Evolutionary conservation across 2,113 vertebrate genomes (phyloP), one percentile per base, ranked within the genome.

Genomic region (Myrmecophaga tridactyla): DNA sequence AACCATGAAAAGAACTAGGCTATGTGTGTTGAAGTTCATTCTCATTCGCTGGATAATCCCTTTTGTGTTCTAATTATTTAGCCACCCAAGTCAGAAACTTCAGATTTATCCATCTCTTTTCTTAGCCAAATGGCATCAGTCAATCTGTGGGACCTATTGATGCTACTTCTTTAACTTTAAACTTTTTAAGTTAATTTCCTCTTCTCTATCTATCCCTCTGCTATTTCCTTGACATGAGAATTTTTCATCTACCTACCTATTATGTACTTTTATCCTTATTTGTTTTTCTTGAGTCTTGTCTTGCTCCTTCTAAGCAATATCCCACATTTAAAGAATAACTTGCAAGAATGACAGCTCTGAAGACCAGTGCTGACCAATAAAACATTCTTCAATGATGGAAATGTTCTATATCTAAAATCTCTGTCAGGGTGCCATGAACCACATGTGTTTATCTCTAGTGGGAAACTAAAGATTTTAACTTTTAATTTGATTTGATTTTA

Each of bases 401-500:
- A 46, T 51, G 15, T 77, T 82, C 15, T 58, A 6, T 29, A 46
- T 11, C 41, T 80, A 6, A 62, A 31, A 4, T 36, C 2, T 77
- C 43, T 34, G 0, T 41, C 2, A 25, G 77, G 25, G 53, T 88
- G 7, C 27, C 56, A 36, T 6, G 10, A 77, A 43, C 8, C 10
- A 17, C 14, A 46, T 14, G 36, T n/a, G n/a, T n/a, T 29, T 46
- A 36, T 1, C 60, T 34, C 36, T 53, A 2, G 5, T 56, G 36
- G n/a, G n/a, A 88, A 21, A 78, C 0, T 14, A 7, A 93, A 48
- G 3, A 36, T 36, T 43, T 72, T 20, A 67, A 51, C 21, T 83
- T 93, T 85, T 53, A 53, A 9, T 76, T 65, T 75, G 41, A 60
- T 69, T 83, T 86, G 67, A 56, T 94, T 86, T 92, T 82, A 43